Conservation (phyloP, 1,140 invertebrate genomes). For the Tetramorium simillimum region DNA sequence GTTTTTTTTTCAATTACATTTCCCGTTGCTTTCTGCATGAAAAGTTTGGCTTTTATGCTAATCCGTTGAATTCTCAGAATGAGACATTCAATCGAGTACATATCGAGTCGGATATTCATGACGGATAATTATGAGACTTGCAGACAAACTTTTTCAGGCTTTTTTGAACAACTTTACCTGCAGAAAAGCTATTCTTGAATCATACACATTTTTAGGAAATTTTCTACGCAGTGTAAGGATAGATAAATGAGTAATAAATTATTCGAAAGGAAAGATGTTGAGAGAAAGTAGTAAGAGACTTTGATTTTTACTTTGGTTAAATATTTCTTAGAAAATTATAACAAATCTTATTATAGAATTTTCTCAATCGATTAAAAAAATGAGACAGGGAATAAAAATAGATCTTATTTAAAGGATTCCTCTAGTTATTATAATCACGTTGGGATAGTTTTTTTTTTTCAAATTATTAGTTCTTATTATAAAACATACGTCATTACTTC, state of each 20-base stretch:
- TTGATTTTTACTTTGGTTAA: neutral
- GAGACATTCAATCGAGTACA: neutral
- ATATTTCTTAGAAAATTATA: neutral
- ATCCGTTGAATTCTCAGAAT: neutral
- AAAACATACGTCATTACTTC: neutral
- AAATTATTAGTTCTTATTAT: neutral
- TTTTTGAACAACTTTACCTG: neutral
- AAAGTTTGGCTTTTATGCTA: neutral
- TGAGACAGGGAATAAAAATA: neutral
- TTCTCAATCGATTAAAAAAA: neutral
- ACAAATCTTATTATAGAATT: neutral
- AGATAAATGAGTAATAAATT: neutral
- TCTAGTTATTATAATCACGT: neutral
- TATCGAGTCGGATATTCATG: neutral
- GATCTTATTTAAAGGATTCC: neutral
- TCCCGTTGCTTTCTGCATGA: neutral
- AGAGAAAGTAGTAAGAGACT: neutral
- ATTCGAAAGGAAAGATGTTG: neutral
- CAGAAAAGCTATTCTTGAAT: neutral
- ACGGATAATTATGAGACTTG: slow-evolving; percentile 22
- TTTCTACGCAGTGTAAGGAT: neutral
- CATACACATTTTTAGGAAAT: neutral
- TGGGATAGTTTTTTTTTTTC: neutral
- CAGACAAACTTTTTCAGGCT: neutral
- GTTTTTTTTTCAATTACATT: slow-evolving; percentile 29